A percentile compares a stretch with the other conserved stretches of the same genome.
Conservation (phyloP, 2,113 vertebrate genomes). For the Notothenia rossii region DNA sequence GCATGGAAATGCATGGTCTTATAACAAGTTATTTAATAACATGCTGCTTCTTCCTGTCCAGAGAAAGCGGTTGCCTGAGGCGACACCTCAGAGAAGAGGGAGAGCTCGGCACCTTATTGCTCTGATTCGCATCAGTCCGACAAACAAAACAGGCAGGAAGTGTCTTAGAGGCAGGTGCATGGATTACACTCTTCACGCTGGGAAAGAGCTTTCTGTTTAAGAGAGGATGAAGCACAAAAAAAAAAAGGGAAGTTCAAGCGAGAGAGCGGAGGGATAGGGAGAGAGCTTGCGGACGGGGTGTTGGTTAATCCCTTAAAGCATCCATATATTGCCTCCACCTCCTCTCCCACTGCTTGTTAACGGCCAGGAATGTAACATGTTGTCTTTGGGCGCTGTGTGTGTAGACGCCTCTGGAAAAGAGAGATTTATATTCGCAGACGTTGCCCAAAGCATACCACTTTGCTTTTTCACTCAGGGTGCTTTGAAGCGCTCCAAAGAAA, state of each 20-base stretch:
- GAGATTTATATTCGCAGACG: constrained; percentile 79
- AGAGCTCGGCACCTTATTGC: constrained; percentile 39
- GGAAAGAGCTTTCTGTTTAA: constrained; percentile 75
- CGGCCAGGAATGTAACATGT: constrained; percentile 79
- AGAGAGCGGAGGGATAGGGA: constrained; percentile 46
- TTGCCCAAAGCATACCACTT: constrained; percentile 74
- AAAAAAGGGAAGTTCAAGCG: constrained; percentile 53
- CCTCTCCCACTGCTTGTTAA: constrained; percentile 79
- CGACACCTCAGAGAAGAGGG: constrained; percentile 46
- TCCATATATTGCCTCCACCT: constrained; percentile 82
- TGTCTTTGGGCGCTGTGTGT: constrained; percentile 76
- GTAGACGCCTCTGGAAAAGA: constrained; percentile 70
- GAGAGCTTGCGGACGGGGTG: constrained; percentile 57
- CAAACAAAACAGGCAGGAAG: constrained; percentile 76
- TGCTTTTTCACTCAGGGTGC: constrained; percentile 57
- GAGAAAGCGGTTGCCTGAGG: constrained; percentile 41
- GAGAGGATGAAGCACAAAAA: constrained; percentile 69
- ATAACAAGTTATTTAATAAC: constrained; percentile 29
- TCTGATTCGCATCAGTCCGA: constrained; percentile 54
- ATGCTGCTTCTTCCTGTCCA: neutral
- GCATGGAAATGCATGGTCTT: constrained; percentile 14
- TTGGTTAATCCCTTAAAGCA: constrained; percentile 83
- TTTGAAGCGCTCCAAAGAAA: constrained; percentile 78
- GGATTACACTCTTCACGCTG: constrained; percentile 80
- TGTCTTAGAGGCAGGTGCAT: constrained; percentile 64